These are phyloP conservation scores for Pyrrhia umbra DNA, from an alignment of 2,888 invertebrate species.

Conservation along the genomic window DNA sequence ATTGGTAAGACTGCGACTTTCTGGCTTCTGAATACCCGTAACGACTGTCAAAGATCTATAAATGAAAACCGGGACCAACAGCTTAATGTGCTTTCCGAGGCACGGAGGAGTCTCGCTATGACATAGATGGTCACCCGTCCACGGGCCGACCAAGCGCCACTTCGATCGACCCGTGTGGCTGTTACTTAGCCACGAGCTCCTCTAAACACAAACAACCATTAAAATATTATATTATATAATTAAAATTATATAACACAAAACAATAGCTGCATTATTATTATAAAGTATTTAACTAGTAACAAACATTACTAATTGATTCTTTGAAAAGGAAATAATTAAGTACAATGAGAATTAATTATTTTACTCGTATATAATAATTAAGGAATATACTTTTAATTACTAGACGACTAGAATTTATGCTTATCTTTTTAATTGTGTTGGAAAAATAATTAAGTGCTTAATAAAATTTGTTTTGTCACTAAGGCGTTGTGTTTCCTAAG, in stretches of 20 bases:
- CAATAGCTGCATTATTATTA: constrained; percentile 2
- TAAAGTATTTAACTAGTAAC: background rate
- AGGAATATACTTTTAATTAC: constrained; percentile 12
- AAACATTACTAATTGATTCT: background rate
- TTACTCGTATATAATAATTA: constrained; percentile 1
- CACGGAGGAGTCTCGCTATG: too few relatives aligned
- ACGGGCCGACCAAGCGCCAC: too few relatives aligned
- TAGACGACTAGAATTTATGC: background rate
- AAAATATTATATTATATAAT: background rate
- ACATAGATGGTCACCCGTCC: too few relatives aligned
- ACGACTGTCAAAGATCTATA: too few relatives aligned
- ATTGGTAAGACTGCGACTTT: too few relatives aligned
- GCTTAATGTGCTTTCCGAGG: too few relatives aligned
- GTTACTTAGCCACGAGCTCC: too few relatives aligned
- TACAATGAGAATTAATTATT: background rate
- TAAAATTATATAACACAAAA: background rate
- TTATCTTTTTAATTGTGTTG: background rate
- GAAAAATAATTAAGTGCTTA: background rate
- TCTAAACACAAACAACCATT: too few relatives aligned
- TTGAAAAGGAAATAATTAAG: constrained; percentile 18
- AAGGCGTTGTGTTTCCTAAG: background rate
- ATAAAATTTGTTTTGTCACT: background rate
- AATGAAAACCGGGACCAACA: too few relatives aligned
- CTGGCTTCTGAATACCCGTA: too few relatives aligned
- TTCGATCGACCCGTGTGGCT: too few relatives aligned